Evolutionary conservation across 2,888 invertebrate species (phyloP), one percentile per base, ranked within the genome.

Genomic region (Branchipolynoe longqiensis): DNA sequence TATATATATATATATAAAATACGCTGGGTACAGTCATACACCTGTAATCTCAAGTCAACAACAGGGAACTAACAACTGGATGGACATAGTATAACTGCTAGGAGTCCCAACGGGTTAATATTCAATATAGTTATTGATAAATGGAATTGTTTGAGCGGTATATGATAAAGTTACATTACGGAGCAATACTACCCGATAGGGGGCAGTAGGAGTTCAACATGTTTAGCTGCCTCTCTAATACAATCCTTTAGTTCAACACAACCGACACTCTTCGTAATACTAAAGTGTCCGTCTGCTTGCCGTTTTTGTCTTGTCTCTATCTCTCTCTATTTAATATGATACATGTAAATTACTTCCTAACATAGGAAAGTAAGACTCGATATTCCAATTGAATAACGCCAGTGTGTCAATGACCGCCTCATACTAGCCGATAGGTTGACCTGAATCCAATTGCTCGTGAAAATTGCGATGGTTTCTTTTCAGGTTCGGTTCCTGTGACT

Each of bases 211-310:
- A 38, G 69, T 69, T 33, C n/a, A 69, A 69, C 33, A 36, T 25
- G 78, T 78, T 22, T 78, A 78, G 78, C 78, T 78, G 78, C 78
- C 78, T 78, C 78, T 78, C n/a, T 48, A 78, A 73, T 78, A 54
- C 54, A 78, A 48, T 18, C 28, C 48, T 54, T 78, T 25, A 54
- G 25, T 78, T 78, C 78, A 78, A 78, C 78, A 41, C 41, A 78
- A 78, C 78, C 48, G 78, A 78, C 41, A 78, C 78, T 78, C 54
- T 54, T 54, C 78, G 78, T 78, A 78, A 48, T 78, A 78, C 78
- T 78, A 28, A 78, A 54, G 78, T 78, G 48, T 48, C 78, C 78
- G 78, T 78, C 48, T 78, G 48, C 78, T 78, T 54, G 25, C 31
- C n/a, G n/a, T n/a, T n/a, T n/a, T n/a, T n/a, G n/a, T n/a, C n/a